Evolutionary conservation across 2,888 invertebrate genomes (phyloP).

Genomic region (Drosophila melanosoma): DNA sequence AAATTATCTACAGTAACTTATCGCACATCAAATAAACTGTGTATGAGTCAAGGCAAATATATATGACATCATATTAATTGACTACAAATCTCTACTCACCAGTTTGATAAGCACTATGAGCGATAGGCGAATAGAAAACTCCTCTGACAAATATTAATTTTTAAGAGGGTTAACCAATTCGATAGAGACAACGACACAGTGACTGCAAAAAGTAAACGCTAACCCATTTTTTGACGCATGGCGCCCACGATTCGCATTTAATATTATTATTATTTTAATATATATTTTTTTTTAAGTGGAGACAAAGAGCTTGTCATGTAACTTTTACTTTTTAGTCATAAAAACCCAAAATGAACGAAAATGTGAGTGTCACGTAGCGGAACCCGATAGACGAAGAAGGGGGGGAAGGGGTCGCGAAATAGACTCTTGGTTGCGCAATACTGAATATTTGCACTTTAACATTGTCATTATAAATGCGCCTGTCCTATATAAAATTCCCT

Average conservation of each 20-base stretch:
- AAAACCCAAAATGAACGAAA: slow-evolving; percentile 30
- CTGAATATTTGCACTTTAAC: slow-evolving; percentile 67
- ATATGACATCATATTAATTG: slow-evolving; percentile 49
- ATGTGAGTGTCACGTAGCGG: slow-evolving; percentile 62
- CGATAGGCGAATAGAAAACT: neutral
- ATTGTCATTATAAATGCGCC: slow-evolving; percentile 52
- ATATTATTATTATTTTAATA: neutral
- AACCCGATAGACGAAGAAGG: slow-evolving; percentile 27
- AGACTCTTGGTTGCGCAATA: slow-evolving; percentile 62
- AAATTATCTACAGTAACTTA: neutral
- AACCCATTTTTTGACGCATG: slow-evolving; percentile 36
- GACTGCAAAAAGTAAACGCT: slow-evolving; percentile 4
- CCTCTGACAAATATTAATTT: neutral
- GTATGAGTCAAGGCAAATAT: neutral
- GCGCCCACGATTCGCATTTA: slow-evolving; percentile 21
- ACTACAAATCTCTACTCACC: slow-evolving; percentile 26
- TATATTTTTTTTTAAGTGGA: slow-evolving; percentile 34
- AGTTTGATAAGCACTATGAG: slow-evolving; percentile 42
- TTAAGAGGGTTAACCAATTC: slow-evolving; percentile 6
- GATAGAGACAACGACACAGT: slow-evolving; percentile 16
- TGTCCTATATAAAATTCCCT: slow-evolving; percentile 42
- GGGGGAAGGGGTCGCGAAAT: slow-evolving; percentile 4
- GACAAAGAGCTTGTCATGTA: slow-evolving; percentile 68
- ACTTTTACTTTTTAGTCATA: slow-evolving; percentile 72
- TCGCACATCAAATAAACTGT: slow-evolving; percentile 1